Evolutionary conservation across 2,888 invertebrate genomes (phyloP).

Genomic region (Thecophora atra): DNA sequence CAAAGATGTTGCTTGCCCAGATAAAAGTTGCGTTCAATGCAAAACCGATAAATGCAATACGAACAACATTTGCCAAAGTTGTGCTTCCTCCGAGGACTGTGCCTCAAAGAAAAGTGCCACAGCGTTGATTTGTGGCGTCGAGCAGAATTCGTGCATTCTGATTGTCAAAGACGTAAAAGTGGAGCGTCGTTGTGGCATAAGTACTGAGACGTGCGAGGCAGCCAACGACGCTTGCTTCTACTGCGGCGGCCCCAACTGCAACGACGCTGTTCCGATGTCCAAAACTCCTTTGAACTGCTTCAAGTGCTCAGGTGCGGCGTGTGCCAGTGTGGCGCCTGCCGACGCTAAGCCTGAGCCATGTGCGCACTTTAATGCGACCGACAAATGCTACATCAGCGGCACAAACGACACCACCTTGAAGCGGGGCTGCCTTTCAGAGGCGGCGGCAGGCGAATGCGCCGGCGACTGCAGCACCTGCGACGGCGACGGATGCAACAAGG

Average conservation of each 20-base stretch:
- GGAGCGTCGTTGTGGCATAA: slow-evolving; percentile 47
- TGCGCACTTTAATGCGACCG: slow-evolving; percentile 43
- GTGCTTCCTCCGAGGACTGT: slow-evolving; percentile 46
- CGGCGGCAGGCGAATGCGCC: slow-evolving; percentile 21
- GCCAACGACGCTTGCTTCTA: slow-evolving; percentile 40
- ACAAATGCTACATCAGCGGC: slow-evolving; percentile 49
- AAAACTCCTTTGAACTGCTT: slow-evolving; percentile 49
- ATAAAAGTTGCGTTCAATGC: slow-evolving; percentile 42
- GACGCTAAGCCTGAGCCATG: slow-evolving; percentile 40
- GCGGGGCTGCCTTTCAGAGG: slow-evolving; percentile 53
- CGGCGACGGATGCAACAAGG: slow-evolving; percentile 47
- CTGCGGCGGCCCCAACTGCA: slow-evolving; percentile 46
- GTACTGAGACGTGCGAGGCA: slow-evolving; percentile 17
- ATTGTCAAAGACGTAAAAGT: slow-evolving; percentile 45
- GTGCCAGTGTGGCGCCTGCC: slow-evolving; percentile 39
- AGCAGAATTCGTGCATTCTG: slow-evolving; percentile 46
- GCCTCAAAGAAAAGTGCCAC: slow-evolving; percentile 48
- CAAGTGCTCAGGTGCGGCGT: slow-evolving; percentile 46
- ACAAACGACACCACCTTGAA: slow-evolving; percentile 41
- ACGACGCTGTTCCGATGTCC: slow-evolving; percentile 48
- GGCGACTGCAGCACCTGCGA: slow-evolving; percentile 46
- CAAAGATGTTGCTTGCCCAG: not conserved
- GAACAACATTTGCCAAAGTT: slow-evolving; percentile 50
- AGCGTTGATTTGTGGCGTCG: slow-evolving; percentile 46
- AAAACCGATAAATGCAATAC: slow-evolving; percentile 42